phyloP scores from a whole-genome alignment of 2,797 vertebrate species.

The Gorsachius magnificus region DNA sequence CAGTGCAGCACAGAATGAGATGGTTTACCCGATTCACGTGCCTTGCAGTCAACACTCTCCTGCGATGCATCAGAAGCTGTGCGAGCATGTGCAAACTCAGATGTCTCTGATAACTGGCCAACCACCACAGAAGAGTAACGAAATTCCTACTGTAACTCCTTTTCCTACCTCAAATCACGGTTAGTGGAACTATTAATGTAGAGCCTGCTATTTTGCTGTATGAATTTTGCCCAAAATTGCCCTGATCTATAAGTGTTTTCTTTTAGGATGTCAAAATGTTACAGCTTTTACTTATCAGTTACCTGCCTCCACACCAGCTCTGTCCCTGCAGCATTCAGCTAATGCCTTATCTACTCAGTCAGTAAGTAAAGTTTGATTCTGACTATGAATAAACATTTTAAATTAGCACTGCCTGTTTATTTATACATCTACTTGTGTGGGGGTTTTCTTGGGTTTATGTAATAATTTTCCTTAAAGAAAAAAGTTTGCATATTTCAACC shows the following conservation, averaged over 20 bases:
- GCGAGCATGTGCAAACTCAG: slow-evolving; percentile 76
- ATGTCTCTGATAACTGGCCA: slow-evolving; percentile 69
- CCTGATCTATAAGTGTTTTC: not conserved
- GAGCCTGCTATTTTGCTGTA: not conserved
- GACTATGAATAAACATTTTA: not conserved
- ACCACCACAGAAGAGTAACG: slow-evolving; percentile 7
- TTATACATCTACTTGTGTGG: not conserved
- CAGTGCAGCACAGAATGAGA: not conserved
- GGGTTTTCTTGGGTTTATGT: not conserved
- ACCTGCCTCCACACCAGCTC: slow-evolving; percentile 67
- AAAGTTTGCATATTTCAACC: not conserved
- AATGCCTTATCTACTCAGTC: slow-evolving; percentile 61
- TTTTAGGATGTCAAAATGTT: slow-evolving; percentile 65
- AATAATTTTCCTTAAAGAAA: not conserved
- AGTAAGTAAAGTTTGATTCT: slow-evolving; percentile 66
- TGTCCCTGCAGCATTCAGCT: slow-evolving; percentile 69
- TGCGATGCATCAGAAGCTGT: slow-evolving; percentile 57
- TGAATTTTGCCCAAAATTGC: not conserved
- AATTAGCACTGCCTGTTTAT: not conserved
- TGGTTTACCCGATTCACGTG: slow-evolving; percentile 14
- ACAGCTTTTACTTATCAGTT: slow-evolving; percentile 67
- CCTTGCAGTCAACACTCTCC: slow-evolving; percentile 65
- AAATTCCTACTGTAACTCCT: slow-evolving; percentile 22
- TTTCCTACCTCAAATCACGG: slow-evolving; percentile 49
- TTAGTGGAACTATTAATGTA: slow-evolving; percentile 43